phyloP scores from a whole-genome alignment of 2,888 invertebrate genomes.

The Helleia helle region DNA sequence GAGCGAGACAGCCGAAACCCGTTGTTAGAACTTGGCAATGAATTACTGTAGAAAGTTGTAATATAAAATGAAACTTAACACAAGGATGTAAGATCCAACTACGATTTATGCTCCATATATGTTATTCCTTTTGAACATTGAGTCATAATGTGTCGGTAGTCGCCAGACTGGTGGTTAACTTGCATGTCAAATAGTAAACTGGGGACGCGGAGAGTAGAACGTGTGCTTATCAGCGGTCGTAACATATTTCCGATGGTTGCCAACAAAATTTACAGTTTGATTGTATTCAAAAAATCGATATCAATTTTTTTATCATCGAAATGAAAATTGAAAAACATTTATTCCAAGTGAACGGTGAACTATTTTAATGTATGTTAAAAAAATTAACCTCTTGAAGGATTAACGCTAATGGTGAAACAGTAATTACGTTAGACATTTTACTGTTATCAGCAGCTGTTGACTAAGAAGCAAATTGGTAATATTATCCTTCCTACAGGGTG shows the following conservation, averaged over 20 bases:
- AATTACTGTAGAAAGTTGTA: conserved; percentile 30
- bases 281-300: conserved; percentile 7
- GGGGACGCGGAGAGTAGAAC: conserved; percentile 41
- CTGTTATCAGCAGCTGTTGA: conserved; percentile 40
- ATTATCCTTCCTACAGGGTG: conserved; percentile 40
- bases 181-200: conserved; percentile 49
- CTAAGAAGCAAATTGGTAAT: conserved; percentile 34
- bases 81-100: conserved; percentile 3
- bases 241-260: conserved; percentile 36
- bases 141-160: conserved; percentile 40
- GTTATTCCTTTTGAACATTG: conserved; percentile 30
- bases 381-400: conserved; percentile 63
- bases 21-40: conserved; percentile 66
- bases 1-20: conserved; percentile 50
- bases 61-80: conserved; percentile 25
- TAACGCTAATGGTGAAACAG: conserved; percentile 8
- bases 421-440: conserved; percentile 17
- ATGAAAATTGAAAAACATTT: conserved; percentile 1
- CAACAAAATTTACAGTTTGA: conserved; percentile 18
- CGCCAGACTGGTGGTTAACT: conserved; percentile 47
- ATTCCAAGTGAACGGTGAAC: not conserved
- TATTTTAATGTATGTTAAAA: conserved; percentile 30
- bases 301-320: conserved; percentile 12
- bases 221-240: conserved; percentile 35
- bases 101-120: conserved; percentile 26